phyloP scores from a whole-genome alignment of 2,113 vertebrate genomes.

The Oreocharis arfaki region DNA sequence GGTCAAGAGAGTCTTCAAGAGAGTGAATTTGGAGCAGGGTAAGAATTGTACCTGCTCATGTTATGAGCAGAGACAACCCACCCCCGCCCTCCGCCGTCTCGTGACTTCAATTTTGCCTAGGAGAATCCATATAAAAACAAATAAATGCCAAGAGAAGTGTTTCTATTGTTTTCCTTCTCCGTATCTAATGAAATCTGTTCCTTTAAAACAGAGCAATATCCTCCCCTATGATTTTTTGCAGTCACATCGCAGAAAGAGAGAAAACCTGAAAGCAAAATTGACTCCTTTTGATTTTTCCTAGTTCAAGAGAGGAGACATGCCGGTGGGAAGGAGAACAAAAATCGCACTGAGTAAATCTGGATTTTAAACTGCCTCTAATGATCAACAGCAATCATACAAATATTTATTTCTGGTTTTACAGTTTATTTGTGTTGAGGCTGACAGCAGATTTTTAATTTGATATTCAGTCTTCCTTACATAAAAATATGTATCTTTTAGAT shows the following conservation, averaged over 20 bases:
- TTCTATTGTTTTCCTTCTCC: constrained; percentile 48
- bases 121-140: constrained; percentile 39
- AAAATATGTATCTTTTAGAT: neutral
- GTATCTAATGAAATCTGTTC: constrained; percentile 52
- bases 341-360: neutral
- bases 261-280: constrained; percentile 58
- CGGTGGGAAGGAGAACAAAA: constrained; percentile 47
- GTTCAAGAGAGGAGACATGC: constrained; percentile 30
- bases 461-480: neutral
- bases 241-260: constrained; percentile 10
- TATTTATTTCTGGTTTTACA: constrained; percentile 15
- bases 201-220: constrained; percentile 56
- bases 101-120: constrained; percentile 12
- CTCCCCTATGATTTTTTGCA: constrained; percentile 60
- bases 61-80: neutral
- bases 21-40: neutral
- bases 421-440: neutral
- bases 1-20: neutral
- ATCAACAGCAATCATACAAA: constrained; percentile 23
- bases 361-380: constrained; percentile 25
- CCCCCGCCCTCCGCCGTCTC: neutral
- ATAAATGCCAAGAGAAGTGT: constrained; percentile 51
- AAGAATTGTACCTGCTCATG: neutral
- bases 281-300: constrained; percentile 44
- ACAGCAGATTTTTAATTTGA: neutral